Evolutionary conservation across 2,113 vertebrate species (phyloP).

Genomic region (Crocuta crocuta): DNA sequence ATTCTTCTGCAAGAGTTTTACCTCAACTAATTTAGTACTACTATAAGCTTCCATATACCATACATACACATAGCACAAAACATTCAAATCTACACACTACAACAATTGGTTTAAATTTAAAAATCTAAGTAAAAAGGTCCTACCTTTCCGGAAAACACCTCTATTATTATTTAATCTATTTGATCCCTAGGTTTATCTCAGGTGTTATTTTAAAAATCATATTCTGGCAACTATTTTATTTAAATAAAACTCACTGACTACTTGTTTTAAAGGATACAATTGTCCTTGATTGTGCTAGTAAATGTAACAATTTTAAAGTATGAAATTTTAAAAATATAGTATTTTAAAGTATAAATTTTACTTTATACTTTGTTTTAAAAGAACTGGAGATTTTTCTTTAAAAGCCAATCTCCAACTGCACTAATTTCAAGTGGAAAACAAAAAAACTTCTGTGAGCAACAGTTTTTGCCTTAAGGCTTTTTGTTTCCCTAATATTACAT

Average conservation of each 20-base stretch:
- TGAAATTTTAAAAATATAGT: no score
- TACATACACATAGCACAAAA: not conserved
- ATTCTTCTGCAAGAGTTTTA: not conserved
- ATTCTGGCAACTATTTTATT: conserved; percentile 49
- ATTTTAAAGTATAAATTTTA: no score
- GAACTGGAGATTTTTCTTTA: not conserved
- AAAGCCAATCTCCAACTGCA: not conserved
- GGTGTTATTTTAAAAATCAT: conserved; percentile 23
- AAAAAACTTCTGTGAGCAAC: conserved; percentile 60
- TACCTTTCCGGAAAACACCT: not conserved
- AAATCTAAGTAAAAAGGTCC: conserved; percentile 24
- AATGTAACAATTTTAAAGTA: conserved; percentile 4
- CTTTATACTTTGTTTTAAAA: conserved; percentile 44
- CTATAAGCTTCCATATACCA: not conserved
- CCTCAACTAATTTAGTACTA: not conserved
- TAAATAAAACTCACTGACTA: conserved; percentile 46
- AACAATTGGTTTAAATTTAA: not conserved
- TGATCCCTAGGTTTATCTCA: conserved; percentile 37
- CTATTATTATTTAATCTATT: conserved; percentile 39
- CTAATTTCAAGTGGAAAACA: conserved; percentile 67
- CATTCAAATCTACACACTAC: not conserved
- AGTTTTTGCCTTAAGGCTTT: conserved; percentile 38
- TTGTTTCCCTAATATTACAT: conserved; percentile 66
- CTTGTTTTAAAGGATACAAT: conserved; percentile 37
- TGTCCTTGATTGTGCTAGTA: conserved; percentile 33